Conservation (phyloP, 2,888 invertebrate species). For the Drosophila mayaguana region DNA sequence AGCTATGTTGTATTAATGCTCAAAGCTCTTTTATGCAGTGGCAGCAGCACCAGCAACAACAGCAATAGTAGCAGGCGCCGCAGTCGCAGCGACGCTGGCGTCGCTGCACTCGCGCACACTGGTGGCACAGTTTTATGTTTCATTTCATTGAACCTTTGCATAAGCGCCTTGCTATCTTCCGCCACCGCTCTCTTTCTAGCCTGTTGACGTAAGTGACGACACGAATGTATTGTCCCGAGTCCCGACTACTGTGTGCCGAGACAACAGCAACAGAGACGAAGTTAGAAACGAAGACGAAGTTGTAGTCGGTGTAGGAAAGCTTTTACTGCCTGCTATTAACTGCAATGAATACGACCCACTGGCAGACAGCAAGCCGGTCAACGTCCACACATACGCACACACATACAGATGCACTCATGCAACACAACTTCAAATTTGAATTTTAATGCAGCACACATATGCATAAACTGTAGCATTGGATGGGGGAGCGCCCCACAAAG, state of each 20-base stretch:
- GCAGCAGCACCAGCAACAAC: constrained; percentile 1
- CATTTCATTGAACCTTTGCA: constrained; percentile 68
- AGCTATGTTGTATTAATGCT: constrained; percentile 26
- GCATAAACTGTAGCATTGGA: constrained; percentile 7
- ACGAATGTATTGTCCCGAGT: constrained; percentile 28
- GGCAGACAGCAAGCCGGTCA: constrained; percentile 59
- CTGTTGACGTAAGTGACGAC: constrained; percentile 57
- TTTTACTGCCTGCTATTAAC: constrained; percentile 36
- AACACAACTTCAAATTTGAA: constrained; percentile 30
- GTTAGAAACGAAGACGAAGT: constrained; percentile 24
- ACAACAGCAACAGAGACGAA: constrained; percentile 1
- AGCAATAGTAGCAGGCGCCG: background rate
- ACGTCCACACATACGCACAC: constrained; percentile 55
- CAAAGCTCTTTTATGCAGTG: constrained; percentile 45
- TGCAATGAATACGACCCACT: constrained; percentile 41
- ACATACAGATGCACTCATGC: constrained; percentile 19
- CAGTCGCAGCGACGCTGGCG: constrained; percentile 23
- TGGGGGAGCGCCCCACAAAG: constrained; percentile 23
- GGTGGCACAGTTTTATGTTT: constrained; percentile 67
- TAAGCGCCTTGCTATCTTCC: constrained; percentile 63
- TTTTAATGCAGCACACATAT: constrained; percentile 34
- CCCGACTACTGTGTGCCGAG: constrained; percentile 7
- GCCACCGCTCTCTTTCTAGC: constrained; percentile 63
- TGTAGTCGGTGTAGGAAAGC: constrained; percentile 38
- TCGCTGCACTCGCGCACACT: constrained; percentile 54